Base-by-base conservation (phyloP, 2,113 vertebrate genomes). In the Actenoides lindsayi region DNA sequence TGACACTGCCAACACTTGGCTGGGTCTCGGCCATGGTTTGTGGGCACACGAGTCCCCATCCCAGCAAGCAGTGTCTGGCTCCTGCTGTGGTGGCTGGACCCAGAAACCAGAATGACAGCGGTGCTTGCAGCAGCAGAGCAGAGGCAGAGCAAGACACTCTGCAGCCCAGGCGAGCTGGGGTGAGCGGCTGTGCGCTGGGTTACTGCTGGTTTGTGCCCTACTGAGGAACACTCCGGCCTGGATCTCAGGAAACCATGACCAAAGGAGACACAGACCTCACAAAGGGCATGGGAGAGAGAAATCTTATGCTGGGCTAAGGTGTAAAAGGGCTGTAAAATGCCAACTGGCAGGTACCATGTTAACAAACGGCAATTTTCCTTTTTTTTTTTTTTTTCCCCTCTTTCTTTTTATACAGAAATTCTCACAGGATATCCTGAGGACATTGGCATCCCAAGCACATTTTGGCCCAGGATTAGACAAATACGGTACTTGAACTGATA, bases 401-500 rank as follows among this genome's bases (percentile, higher is more conserved):
- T 65, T 31, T 19, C 48, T 67, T 50, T 25, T 67, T 37, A 44
- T 48, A 56, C 48, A 83, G 37, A 87, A 65, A 50, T 60, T 89
- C 50, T 73, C 78, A 83, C n/a, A 87, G 54, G n/a, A 87, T 84
- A 73, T 42, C 81, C 74, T 50, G 14, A 76, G 69, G 81, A 89
- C 48, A 78, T 4, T 75, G 78, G 77, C 74, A 92, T 42, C 65
- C 44, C 1, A 1, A 77, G 28, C 16, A 50, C 11, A 21, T 92
- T 84, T 69, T 96, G 96, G 86, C 89, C 41, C 17, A 82, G 41
- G 62, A 96, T 96, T 65, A 96, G 81, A 96, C 91, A 87, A 84
- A 75, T 17, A 68, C 0, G 1, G 12, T 39, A 69, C 65, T 11
- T 53, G 42, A 93, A 93, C 65, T 1, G 2, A 71, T 37, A 87